phyloP scores from a whole-genome alignment of 1,140 invertebrate genomes.

The Ericerus pela region DNA sequence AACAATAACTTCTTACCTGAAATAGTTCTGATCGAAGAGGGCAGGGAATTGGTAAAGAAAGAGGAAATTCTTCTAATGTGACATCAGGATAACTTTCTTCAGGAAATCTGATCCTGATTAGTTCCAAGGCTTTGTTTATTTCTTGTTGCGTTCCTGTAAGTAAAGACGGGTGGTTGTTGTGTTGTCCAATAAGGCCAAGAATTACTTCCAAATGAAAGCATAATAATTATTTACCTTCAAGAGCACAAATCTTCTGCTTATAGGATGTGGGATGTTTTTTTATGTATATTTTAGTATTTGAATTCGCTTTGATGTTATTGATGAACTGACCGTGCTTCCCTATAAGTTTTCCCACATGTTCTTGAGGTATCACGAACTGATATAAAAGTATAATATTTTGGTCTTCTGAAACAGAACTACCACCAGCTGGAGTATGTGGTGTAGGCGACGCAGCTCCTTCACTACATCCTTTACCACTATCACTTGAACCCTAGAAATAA shows the following conservation, averaged over 20 bases:
- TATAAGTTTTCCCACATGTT: slow-evolving; percentile 71
- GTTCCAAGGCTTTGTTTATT: slow-evolving; percentile 59
- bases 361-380: slow-evolving; percentile 57
- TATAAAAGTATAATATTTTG: slow-evolving; percentile 5
- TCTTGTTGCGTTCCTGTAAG: slow-evolving; percentile 47
- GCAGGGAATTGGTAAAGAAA: slow-evolving; percentile 30
- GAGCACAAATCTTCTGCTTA: slow-evolving; percentile 60
- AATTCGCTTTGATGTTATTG: slow-evolving; percentile 58
- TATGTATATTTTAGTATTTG: slow-evolving; percentile 59
- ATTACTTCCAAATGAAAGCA: too few relatives aligned
- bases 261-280: slow-evolving; percentile 53
- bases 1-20: slow-evolving; percentile 45
- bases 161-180: too few relatives aligned
- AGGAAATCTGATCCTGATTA: slow-evolving; percentile 73
- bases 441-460: slow-evolving; percentile 37
- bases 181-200: too few relatives aligned
- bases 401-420: slow-evolving; percentile 24
- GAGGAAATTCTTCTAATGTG: slow-evolving; percentile 57
- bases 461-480: slow-evolving; percentile 58
- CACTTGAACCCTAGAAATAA: slow-evolving; percentile 46
- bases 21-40: slow-evolving; percentile 43
- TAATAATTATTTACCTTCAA: slow-evolving; percentile 46
- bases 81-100: slow-evolving; percentile 58
- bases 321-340: slow-evolving; percentile 67
- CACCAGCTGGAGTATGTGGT: slow-evolving; percentile 29